Percentiles rank a stretch among this genome's conserved stretches.
phyloP scores from a whole-genome alignment of 2,888 invertebrate species.

The Hipparchia semele region DNA sequence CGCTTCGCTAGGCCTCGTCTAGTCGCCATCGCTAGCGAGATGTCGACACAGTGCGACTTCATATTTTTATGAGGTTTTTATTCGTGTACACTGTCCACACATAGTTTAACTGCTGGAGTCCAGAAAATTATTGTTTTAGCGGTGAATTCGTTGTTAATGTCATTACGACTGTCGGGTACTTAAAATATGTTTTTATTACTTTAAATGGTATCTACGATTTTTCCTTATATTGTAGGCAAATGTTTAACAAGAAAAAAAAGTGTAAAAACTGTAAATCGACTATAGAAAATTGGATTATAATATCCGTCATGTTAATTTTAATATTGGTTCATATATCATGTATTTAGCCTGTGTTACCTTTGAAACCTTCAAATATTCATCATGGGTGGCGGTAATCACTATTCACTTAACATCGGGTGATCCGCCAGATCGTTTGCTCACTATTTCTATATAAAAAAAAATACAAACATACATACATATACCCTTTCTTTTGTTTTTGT shows the following conservation, averaged over 20 bases:
- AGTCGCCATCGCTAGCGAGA: conserved; percentile 48
- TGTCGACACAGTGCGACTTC: conserved; percentile 70
- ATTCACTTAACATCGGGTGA: no score
- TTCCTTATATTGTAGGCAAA: conserved; percentile 28
- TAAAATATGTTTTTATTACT: conserved; percentile 36
- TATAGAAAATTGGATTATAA: no score
- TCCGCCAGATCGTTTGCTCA: no score
- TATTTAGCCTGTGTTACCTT: no score
- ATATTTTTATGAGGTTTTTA: conserved; percentile 73
- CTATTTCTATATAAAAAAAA: no score
- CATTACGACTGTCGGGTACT: conserved; percentile 30
- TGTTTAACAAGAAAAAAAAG: conserved; percentile 19
- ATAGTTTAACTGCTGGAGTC: conserved; percentile 65
- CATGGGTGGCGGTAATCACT: no score
- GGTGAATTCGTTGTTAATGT: conserved; percentile 40
- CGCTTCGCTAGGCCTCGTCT: conserved; percentile 53
- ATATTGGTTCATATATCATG: no score
- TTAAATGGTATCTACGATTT: conserved; percentile 29
- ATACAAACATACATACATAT: no score
- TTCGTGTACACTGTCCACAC: conserved; percentile 64
- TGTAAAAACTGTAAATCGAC: no score
- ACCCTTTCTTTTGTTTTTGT: no score
- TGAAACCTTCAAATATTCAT: no score
- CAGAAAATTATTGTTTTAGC: conserved; percentile 61
- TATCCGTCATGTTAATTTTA: no score